Base-by-base conservation (phyloP, 2,113 vertebrate genomes). In the Smithornis capensis region DNA sequence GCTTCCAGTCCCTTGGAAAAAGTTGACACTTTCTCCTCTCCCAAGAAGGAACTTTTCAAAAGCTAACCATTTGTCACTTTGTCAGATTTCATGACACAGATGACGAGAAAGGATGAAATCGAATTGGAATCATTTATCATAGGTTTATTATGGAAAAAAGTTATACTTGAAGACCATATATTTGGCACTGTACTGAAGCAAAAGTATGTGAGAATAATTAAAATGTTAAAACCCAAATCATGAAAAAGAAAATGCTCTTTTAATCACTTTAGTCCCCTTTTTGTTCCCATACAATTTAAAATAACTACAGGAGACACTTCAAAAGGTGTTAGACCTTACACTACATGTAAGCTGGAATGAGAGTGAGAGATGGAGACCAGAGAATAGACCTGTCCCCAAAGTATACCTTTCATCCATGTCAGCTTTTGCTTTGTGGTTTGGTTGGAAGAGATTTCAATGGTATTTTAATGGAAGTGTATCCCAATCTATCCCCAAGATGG, bases 131-230 rank as follows among this genome's bases (percentile, higher is more conserved):
- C 37, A 94, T 75, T 38, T 94, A 80, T 70, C 68, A 82, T 55
- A 79, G 73, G 18, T 92, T 94, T 95, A 84, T 87, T 91, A 45
- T 71, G 84, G 87, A 92, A 91, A 77, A 59, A 62, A 59, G 35
- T 89, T 84, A 44, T 92, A 95, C 33, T 83, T 90, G 60, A 90
- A 88, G 81, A 84, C 55, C 82, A 68, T 89, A 63, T 94, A 77
- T 68, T 92, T 77, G 38, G 67, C 78, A 90, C 76, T 70, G 83
- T n/a, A 69, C 28, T 63, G 40, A 96, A 93, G 65, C 38, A 68
- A 93, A 92, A 92, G 57, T 79, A 94, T 19, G 76, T 71, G 35
- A 91, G 62, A 94, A 83, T 40, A 83, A 86, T 85, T 74, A 71
- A 93, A 85, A 75, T 49, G 40, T 85, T 90, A 91, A 92, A 94